Base-by-base conservation (phyloP, 1,140 invertebrate species). In the Sycophaga agraensis region DNA sequence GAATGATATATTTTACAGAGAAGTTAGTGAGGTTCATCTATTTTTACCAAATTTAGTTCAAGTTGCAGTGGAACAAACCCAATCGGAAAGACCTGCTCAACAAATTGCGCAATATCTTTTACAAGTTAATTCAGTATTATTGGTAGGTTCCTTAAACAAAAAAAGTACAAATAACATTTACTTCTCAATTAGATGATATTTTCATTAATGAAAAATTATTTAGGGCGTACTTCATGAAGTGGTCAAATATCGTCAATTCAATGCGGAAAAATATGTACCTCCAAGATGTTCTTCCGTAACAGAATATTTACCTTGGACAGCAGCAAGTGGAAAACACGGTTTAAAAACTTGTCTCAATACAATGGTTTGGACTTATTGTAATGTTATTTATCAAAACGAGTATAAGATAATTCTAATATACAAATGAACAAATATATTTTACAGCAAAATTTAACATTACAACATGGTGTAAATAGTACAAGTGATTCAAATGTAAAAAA, bases 1-100 rank as follows among this genome's bases (percentile, higher is more conserved):
- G 0, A 84, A 86, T 59, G 90, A 91, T 75, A 73, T 91, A 51
- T 91, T 92, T 71, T 92, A 88, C 71, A 84, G 88, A 48, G 83
- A 88, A 80, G 81, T 90, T 43, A 84, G 81, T 43, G 80, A 81
- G 16, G 76, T 86, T 39, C 82, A 88, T 63, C 73, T 81, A 12
- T 78, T 85, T 2, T 73, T 87, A 19, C 83, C 82, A 34, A 79
- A 82, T 19, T 66, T 88, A 9, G 78, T 82, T 1, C 79, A 83
- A 48, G 75, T 80, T 57, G 83, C 82, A 17, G 78, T 82, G 8
- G 80, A 85, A 45, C 63, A 82, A 0, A 81, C 85, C 2, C 82
- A 86, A 61, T 82, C 81, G 0, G 82, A 85, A 66, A 79, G 82
- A 66, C 81, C 77, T 46, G 78, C 82, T 4, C 70, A 80, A 21